phyloP scores from a whole-genome alignment of 2,888 invertebrate genomes.

The Pterobdella sp. region DNA sequence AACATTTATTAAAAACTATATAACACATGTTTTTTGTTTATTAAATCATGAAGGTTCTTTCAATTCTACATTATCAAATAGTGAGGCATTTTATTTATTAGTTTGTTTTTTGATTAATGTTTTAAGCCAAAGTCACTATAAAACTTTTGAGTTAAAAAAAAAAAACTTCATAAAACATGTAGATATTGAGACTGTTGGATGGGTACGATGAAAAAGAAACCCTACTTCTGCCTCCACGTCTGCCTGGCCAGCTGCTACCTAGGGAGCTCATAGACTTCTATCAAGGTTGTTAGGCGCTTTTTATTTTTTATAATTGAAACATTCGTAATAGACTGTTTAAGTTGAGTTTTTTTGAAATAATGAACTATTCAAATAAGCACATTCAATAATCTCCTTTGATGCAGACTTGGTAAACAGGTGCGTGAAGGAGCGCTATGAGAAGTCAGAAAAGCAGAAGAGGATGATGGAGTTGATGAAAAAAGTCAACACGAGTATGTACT shows the following conservation, averaged over 20 bases:
- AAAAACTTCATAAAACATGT: neutral
- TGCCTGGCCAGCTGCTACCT: slow-evolving; percentile 50
- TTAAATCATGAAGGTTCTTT: neutral
- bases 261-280: slow-evolving; percentile 48
- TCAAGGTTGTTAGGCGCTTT: slow-evolving; percentile 47
- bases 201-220: slow-evolving; percentile 52
- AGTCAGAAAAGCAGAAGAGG: no score
- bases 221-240: slow-evolving; percentile 49
- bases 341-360: no score
- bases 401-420: no score
- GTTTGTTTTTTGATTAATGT: no score
- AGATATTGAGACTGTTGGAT: slow-evolving; percentile 50
- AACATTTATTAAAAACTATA: neutral
- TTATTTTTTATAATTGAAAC: no score
- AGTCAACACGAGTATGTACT: no score
- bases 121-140: neutral
- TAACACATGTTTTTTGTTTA: neutral
- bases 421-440: no score
- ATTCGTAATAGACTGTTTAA: no score
- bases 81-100: no score
- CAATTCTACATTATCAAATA: neutral
- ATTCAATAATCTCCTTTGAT: no score
- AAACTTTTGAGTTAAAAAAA: neutral
- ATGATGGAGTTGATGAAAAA: no score
- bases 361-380: no score